A percentile compares a stretch with the other conserved stretches of the same genome.
Conservation (phyloP, 2,113 vertebrate species). For the Psammodynastes pulverulentus region DNA sequence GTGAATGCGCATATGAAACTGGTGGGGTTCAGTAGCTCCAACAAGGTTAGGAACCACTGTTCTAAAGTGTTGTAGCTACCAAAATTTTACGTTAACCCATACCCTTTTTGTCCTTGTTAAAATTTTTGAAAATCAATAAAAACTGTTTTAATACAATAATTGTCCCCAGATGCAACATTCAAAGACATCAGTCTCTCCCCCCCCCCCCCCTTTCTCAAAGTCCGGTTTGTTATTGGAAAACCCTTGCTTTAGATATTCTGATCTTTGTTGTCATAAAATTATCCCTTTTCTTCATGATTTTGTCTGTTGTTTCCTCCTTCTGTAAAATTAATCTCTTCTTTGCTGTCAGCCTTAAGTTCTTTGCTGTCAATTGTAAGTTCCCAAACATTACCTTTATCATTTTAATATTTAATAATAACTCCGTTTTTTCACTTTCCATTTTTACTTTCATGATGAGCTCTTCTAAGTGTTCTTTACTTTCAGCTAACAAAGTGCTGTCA, state of each 20-base stretch:
- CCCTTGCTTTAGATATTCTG: not conserved
- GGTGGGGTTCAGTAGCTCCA: no score
- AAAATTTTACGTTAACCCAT: no score
- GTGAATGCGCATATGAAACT: no score
- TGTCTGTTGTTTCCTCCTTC: not conserved
- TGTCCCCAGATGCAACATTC: not conserved
- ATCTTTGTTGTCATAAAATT: not conserved
- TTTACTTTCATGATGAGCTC: not conserved
- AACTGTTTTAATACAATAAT: no score
- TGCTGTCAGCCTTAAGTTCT: not conserved
- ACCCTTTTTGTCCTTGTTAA: no score
- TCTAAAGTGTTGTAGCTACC: no score
- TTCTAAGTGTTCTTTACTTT: not conserved
- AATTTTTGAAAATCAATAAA: no score
- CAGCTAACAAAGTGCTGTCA: not conserved
- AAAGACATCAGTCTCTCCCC: not conserved
- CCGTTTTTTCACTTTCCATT: not conserved
- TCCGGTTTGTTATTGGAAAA: not conserved
- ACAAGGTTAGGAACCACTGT: no score
- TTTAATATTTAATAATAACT: not conserved
- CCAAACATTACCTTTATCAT: not conserved
- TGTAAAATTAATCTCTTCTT: not conserved
- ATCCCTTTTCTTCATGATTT: not conserved
- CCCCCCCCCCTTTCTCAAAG: not conserved
- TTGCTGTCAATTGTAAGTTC: not conserved